These are phyloP conservation scores for Tenodera sinensis DNA, from an alignment of 2,888 invertebrate genomes.

Conservation along the genomic window DNA sequence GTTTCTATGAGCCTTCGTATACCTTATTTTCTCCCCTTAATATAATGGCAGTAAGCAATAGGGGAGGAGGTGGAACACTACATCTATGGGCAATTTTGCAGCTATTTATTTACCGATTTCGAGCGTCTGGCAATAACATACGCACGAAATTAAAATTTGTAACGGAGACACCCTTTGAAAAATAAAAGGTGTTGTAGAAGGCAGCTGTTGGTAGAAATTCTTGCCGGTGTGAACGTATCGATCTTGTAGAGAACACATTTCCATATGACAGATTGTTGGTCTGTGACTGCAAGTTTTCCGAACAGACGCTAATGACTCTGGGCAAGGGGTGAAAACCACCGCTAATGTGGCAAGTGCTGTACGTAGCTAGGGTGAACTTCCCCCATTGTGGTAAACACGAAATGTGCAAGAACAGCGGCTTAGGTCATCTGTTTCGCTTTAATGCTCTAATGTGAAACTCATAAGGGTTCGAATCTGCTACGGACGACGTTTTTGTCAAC, in stretches of 20 bases:
- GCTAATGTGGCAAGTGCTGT: not conserved
- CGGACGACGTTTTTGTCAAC: not conserved
- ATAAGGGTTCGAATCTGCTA: not conserved
- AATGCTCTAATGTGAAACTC: not conserved
- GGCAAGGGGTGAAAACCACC: not conserved
- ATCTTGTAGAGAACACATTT: not conserved
- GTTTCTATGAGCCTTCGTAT: too few relatives aligned
- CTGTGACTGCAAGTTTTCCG: not conserved
- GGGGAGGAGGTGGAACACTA: too few relatives aligned
- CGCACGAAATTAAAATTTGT: not conserved
- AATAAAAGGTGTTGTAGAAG: not conserved
- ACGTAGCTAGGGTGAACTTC: not conserved
- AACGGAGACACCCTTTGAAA: not conserved
- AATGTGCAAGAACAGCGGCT: not conserved
- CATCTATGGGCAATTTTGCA: too few relatives aligned
- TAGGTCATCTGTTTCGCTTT: not conserved
- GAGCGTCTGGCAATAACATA: too few relatives aligned
- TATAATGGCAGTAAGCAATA: too few relatives aligned
- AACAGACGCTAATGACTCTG: not conserved
- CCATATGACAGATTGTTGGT: not conserved
- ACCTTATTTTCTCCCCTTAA: too few relatives aligned
- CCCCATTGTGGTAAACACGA: not conserved
- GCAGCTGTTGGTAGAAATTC: not conserved
- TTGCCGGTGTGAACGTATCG: not conserved
- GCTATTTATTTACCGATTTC: too few relatives aligned